Percentiles rank a stretch among this genome's conserved stretches.
Evolutionary conservation across 92 coral and sea anemone species (phyloP).

Genomic region (Epizoanthus stellaris): DNA sequence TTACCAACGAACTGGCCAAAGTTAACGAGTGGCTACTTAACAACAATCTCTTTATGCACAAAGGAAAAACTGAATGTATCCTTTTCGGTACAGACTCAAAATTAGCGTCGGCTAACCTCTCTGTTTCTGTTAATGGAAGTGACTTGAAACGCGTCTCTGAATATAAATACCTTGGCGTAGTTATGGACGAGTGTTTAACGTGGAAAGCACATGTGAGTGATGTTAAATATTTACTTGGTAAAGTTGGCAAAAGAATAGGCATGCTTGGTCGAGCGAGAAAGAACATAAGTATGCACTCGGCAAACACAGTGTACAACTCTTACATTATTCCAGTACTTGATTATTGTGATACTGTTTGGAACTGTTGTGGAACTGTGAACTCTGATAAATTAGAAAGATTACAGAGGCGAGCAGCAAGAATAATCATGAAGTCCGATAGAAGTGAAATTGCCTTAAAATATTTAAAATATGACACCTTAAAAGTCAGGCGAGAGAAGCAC

Average conservation of each 20-base stretch:
- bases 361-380: no score
- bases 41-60: slow-evolving; percentile 42
- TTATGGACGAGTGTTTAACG: no score
- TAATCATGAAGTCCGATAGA: neutral
- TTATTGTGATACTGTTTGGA: no score
- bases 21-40: slow-evolving; percentile 32
- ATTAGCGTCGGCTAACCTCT: slow-evolving; percentile 13
- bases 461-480: slow-evolving; percentile 36
- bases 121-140: neutral
- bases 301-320: neutral
- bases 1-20: slow-evolving; percentile 23
- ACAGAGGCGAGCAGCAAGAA: no score
- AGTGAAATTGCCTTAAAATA: slow-evolving; percentile 3
- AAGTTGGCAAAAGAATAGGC: neutral
- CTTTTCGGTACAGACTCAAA: slow-evolving; percentile 23
- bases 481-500: slow-evolving; percentile 51
- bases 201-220: no score
- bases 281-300: no score
- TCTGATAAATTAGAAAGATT: no score
- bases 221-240: no score
- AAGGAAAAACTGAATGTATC: slow-evolving; percentile 44
- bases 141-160: neutral
- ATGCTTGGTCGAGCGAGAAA: no score
- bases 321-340: no score
- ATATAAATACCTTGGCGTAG: neutral